Base-by-base conservation (phyloP, 2,888 invertebrate species). In the Eupithecia subumbrata region DNA sequence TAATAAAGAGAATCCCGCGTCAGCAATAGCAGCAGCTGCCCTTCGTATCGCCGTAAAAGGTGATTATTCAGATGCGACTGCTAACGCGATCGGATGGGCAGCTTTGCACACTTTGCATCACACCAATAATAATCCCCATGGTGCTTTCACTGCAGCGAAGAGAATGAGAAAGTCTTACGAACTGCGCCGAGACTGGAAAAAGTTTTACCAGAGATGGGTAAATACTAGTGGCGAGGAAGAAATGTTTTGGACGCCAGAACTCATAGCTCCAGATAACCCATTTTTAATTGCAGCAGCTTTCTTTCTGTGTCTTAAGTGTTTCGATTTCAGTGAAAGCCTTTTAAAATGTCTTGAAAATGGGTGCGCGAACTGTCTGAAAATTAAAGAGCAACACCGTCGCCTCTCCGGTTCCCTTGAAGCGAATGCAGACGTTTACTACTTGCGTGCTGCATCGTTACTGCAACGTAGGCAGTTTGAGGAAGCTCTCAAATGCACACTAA, bases 41-140 rank as follows among this genome's bases (percentile, higher is more conserved):
- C 87, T 94, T 74, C 88, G 87, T n/a, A 88, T 94, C 70, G 90
- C 93, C 25, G 89, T 90, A 2, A 93, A 90, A 79, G 92, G 93
- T 12, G 90, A 92, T 74, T 83, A 82, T 69, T 91, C 92, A 37
- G 92, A 94, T 75, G 93, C 93, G 4, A 91, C 89, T 52, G 86
- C 89, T n/a, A 90, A 89, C 79, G 87, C 91, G 1, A 92, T 95
- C 69, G 92, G 91, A 11, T 95, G 92, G 92, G 95, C 93, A 11
- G 93, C 92, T 1, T 78, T 94, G 71, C 94, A 94, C 79, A 84
- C 91, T 30, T 82, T 92, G 69, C 80, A 92, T 80, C 94, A 94
- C 79, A 85, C 77, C 68, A 84, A 86, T 68, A 83, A 82, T 2
- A 87, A 92, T 76, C 22, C 48, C 14, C 82, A 85, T 78, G 89